Percentiles rank a stretch among this genome's conserved stretches.
phyloP scores from a whole-genome alignment of 2,888 invertebrate genomes.

The Thecocarcelia acutangulata region DNA sequence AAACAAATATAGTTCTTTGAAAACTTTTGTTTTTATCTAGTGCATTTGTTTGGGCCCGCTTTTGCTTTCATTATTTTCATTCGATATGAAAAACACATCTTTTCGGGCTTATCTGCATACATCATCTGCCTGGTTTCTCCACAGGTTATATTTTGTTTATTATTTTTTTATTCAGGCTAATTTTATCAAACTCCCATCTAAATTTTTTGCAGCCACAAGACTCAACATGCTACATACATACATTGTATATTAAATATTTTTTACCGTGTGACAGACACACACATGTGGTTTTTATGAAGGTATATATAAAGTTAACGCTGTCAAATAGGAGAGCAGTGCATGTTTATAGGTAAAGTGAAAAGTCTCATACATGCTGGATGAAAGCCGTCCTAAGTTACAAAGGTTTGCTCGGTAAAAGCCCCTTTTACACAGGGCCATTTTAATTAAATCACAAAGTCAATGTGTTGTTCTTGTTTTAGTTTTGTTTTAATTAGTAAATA shows the following conservation, averaged over 20 bases:
- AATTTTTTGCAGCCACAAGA: conserved; percentile 33
- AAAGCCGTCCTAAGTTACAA: not conserved
- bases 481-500: conserved; percentile 51
- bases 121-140: not conserved
- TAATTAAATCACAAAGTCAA: conserved; percentile 56
- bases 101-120: not conserved
- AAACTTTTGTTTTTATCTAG: no score
- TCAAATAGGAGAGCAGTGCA: not conserved
- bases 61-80: no score
- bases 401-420: not conserved
- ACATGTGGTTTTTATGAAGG: conserved; percentile 39
- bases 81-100: no score
- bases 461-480: conserved; percentile 38
- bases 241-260: conserved; percentile 53
- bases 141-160: not conserved
- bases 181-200: conserved; percentile 51
- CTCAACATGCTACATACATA: conserved; percentile 21
- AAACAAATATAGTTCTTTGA: no score
- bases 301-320: conserved; percentile 21
- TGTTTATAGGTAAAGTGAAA: not conserved
- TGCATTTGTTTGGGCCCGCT: no score
- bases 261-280: conserved; percentile 46
- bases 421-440: conserved; percentile 1
- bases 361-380: not conserved
- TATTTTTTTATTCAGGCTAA: conserved; percentile 23